These are phyloP conservation scores for Lepidotrigona ventralis DNA, from an alignment of 1,140 invertebrate genomes.

Conservation along the genomic window DNA sequence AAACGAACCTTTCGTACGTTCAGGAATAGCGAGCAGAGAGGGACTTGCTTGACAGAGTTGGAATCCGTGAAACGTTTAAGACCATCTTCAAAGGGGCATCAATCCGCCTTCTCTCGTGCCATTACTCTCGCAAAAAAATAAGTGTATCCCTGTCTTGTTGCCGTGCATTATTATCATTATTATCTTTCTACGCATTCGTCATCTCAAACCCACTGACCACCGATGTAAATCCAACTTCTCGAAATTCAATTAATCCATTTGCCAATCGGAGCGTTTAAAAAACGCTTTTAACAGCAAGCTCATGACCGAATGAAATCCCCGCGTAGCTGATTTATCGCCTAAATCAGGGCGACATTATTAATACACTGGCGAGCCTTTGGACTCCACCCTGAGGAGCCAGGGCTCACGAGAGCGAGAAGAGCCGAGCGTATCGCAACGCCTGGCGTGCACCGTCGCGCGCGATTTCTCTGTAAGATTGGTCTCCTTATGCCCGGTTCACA, in stretches of 20 bases:
- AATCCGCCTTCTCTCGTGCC: neutral
- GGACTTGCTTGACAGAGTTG: conserved; percentile 13
- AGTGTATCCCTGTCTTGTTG: neutral
- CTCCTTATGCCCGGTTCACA: conserved; percentile 50
- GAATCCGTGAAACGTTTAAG: conserved; percentile 25
- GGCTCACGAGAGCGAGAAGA: neutral
- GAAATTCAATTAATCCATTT: neutral
- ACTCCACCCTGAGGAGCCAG: conserved; percentile 23
- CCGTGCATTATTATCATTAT: neutral
- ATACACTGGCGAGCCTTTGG: conserved; percentile 46
- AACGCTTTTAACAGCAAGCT: neutral
- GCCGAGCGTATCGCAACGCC: neutral
- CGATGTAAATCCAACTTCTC: neutral
- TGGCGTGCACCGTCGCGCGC: conserved; percentile 37
- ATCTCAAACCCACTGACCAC: neutral
- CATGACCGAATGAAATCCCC: conserved; percentile 10
- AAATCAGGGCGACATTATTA: conserved; percentile 41
- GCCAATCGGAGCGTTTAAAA: neutral
- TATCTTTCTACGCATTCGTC: neutral
- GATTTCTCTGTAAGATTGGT: conserved; percentile 60
- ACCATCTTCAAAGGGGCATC: conserved; percentile 7
- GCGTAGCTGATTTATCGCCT: conserved; percentile 16
- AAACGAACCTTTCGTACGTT: conserved; percentile 1
- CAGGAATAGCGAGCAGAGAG: neutral
- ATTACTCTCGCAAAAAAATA: neutral